phyloP scores from a whole-genome alignment of 2,888 invertebrate species.

The Mesochorus sp. region DNA sequence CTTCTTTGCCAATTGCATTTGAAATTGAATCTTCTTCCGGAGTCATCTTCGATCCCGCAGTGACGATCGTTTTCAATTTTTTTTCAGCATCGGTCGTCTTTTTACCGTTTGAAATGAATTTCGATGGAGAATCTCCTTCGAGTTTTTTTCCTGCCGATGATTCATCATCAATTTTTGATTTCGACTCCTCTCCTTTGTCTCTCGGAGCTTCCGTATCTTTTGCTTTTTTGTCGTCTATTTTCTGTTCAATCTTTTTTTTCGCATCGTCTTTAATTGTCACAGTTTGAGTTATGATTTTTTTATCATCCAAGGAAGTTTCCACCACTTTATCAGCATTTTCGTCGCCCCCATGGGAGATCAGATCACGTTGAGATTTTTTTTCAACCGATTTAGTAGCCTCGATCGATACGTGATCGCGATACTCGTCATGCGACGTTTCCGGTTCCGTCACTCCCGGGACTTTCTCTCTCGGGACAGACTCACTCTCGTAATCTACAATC shows the following conservation, averaged over 20 bases:
- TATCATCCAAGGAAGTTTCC: not conserved
- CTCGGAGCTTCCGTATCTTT: not conserved
- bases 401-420: not conserved
- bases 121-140: not conserved
- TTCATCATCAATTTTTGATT: not conserved
- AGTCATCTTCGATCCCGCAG: not conserved
- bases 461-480: slow-evolving; percentile 43
- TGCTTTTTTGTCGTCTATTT: not conserved
- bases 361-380: slow-evolving; percentile 11
- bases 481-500: slow-evolving; percentile 43
- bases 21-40: not conserved
- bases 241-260: not conserved
- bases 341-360: not conserved
- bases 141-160: not conserved
- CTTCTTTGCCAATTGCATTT: not conserved
- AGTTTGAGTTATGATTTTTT: not conserved
- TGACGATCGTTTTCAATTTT: not conserved
- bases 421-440: slow-evolving; percentile 31
- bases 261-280: not conserved
- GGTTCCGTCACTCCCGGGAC: slow-evolving; percentile 34
- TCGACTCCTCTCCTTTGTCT: not conserved
- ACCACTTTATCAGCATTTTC: not conserved
- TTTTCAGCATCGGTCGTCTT: not conserved
- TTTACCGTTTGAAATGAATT: not conserved
- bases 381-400: not conserved